Conservation (phyloP, 37 sponge, comb jelly and placozoan species). For the Agelas oroides region DNA sequence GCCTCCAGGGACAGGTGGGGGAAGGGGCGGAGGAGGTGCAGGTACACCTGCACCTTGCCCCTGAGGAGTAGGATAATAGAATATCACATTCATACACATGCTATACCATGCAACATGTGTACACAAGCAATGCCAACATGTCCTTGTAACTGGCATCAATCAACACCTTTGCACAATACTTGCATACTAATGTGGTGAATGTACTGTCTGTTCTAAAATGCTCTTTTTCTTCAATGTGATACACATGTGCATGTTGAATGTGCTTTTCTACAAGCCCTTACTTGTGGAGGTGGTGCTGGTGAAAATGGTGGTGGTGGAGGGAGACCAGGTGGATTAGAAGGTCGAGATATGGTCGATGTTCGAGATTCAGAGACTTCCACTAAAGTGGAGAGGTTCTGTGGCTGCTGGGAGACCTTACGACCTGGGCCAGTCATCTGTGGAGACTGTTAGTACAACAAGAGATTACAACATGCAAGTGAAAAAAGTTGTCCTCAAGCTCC, state of each 20-base stretch:
- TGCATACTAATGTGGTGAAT: too few relatives aligned
- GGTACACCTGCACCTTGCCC: constrained; percentile 9
- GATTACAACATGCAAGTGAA: too few relatives aligned
- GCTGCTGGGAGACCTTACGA: constrained; percentile 25
- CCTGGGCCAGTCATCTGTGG: constrained; percentile 13
- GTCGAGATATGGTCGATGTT: constrained; percentile 24
- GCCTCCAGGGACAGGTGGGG: background rate
- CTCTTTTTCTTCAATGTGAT: too few relatives aligned
- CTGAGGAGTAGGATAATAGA: background rate
- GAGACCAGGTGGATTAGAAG: background rate
- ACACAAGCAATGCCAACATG: too few relatives aligned
- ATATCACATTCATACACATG: background rate
- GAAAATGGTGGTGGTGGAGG: constrained; percentile 33
- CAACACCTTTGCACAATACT: too few relatives aligned
- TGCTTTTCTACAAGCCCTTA: too few relatives aligned
- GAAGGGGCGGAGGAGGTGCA: constrained; percentile 63
- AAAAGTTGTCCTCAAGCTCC: too few relatives aligned
- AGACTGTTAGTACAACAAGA: too few relatives aligned
- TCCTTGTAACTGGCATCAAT: too few relatives aligned
- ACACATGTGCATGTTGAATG: too few relatives aligned
- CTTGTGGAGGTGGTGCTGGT: constrained; percentile 15
- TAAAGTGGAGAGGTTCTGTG: constrained; percentile 25
- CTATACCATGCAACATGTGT: background rate
- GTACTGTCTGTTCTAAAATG: too few relatives aligned
- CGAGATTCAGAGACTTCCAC: constrained; percentile 31